Evolutionary conservation across 2,113 vertebrate genomes (phyloP).

Genomic region (Psammodynastes pulverulentus): DNA sequence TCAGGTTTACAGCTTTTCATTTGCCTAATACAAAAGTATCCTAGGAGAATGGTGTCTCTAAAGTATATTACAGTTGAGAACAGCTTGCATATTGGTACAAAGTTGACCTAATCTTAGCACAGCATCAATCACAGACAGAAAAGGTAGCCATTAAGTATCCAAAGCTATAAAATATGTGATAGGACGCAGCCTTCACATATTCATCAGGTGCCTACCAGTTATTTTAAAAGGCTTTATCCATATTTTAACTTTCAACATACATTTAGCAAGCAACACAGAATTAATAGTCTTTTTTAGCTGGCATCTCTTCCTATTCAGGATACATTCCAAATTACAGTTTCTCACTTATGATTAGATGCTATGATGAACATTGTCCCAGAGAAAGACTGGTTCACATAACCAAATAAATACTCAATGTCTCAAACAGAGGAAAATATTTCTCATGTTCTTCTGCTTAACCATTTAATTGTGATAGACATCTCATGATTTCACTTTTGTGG

Average conservation of each 20-base stretch:
- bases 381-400: neutral
- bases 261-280: neutral
- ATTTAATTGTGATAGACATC: neutral
- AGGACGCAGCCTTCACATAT: constrained; percentile 40
- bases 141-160: constrained; percentile 24
- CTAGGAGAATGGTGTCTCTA: constrained; percentile 56
- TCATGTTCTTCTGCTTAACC: neutral
- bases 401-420: neutral
- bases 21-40: constrained; percentile 58
- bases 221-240: neutral
- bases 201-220: constrained; percentile 8
- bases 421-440: neutral
- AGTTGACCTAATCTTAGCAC: constrained; percentile 47
- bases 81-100: constrained; percentile 45
- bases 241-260: neutral
- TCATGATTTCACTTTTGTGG: neutral
- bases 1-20: constrained; percentile 53
- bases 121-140: constrained; percentile 47
- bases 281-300: neutral
- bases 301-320: neutral
- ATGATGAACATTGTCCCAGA: neutral
- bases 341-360: neutral
- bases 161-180: constrained; percentile 27
- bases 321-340: neutral
- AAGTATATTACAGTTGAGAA: constrained; percentile 56